These are phyloP conservation scores for Alfaro cultratus DNA, from an alignment of 2,797 vertebrate genomes.

Conservation along the genomic window DNA sequence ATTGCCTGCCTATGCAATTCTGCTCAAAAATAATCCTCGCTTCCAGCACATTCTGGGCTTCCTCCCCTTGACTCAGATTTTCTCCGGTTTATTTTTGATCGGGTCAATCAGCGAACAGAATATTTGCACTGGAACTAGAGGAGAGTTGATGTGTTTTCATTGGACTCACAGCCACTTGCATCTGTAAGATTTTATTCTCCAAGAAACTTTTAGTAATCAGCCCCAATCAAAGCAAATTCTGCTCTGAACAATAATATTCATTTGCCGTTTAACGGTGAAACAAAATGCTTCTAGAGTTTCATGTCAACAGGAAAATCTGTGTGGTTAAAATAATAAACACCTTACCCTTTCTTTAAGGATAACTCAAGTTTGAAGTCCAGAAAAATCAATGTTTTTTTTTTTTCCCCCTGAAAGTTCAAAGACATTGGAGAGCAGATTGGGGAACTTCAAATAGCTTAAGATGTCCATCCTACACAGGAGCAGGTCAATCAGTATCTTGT, in stretches of 20 bases:
- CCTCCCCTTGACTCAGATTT: no score
- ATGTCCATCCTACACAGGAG: slow-evolving; percentile 50
- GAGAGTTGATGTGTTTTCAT: slow-evolving; percentile 21
- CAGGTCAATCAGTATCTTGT: slow-evolving; percentile 69
- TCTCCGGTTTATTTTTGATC: no score
- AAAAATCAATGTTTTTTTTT: slow-evolving; percentile 41
- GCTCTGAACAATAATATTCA: slow-evolving; percentile 9
- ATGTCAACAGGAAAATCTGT: slow-evolving; percentile 34
- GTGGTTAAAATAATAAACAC: slow-evolving; percentile 9
- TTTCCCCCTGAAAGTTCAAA: slow-evolving; percentile 26
- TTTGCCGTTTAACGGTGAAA: slow-evolving; percentile 22
- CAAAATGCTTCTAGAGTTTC: slow-evolving; percentile 28
- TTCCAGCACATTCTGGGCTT: no score
- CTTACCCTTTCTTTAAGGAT: slow-evolving; percentile 14
- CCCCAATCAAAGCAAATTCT: neutral
- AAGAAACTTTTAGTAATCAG: slow-evolving; percentile 14
- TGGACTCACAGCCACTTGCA: slow-evolving; percentile 13
- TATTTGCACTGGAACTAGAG: slow-evolving; percentile 18
- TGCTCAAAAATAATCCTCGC: no score
- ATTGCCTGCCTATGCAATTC: no score
- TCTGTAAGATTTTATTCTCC: slow-evolving; percentile 20
- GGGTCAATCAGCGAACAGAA: neutral
- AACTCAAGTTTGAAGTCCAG: slow-evolving; percentile 29
- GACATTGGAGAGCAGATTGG: slow-evolving; percentile 27
- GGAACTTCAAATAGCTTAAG: slow-evolving; percentile 49